phyloP scores from a whole-genome alignment of 1,140 invertebrate genomes.

The Drosophila trapezifrons region DNA sequence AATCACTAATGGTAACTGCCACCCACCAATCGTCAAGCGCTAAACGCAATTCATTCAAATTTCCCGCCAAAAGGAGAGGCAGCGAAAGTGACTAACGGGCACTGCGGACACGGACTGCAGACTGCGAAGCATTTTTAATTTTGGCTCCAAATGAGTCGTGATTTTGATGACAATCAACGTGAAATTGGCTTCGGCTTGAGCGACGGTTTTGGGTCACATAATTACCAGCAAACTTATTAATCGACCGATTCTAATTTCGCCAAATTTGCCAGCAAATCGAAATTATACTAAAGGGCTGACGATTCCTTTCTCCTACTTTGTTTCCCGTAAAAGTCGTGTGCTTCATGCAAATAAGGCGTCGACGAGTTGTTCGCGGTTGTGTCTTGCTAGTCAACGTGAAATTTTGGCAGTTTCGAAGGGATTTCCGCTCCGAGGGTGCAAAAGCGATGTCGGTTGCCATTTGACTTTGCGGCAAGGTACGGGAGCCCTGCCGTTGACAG shows the following conservation, averaged over 20 bases:
- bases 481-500: conserved; percentile 61
- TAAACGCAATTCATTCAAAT: conserved; percentile 74
- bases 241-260: conserved; percentile 66
- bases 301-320: conserved; percentile 5
- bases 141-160: conserved; percentile 53
- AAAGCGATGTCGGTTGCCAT: conserved; percentile 45
- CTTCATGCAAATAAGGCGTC: conserved; percentile 51
- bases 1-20: conserved; percentile 51
- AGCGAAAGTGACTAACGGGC: conserved; percentile 15
- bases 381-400: conserved; percentile 53
- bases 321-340: conserved; percentile 1
- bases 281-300: conserved; percentile 38
- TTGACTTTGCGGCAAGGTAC: conserved; percentile 60
- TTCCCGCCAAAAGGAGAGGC: conserved; percentile 6
- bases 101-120: conserved; percentile 12
- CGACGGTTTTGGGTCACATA: conserved; percentile 59
- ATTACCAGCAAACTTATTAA: conserved; percentile 76
- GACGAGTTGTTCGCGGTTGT: conserved; percentile 14
- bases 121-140: conserved; percentile 69
- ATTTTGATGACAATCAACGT: conserved; percentile 35
- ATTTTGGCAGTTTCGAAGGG: conserved; percentile 51
- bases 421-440: conserved; percentile 9
- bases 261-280: conserved; percentile 67
- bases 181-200: conserved; percentile 40
- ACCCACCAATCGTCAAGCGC: conserved; percentile 55